phyloP scores from a whole-genome alignment of 2,113 vertebrate species.

The Centrocercus urophasianus region DNA sequence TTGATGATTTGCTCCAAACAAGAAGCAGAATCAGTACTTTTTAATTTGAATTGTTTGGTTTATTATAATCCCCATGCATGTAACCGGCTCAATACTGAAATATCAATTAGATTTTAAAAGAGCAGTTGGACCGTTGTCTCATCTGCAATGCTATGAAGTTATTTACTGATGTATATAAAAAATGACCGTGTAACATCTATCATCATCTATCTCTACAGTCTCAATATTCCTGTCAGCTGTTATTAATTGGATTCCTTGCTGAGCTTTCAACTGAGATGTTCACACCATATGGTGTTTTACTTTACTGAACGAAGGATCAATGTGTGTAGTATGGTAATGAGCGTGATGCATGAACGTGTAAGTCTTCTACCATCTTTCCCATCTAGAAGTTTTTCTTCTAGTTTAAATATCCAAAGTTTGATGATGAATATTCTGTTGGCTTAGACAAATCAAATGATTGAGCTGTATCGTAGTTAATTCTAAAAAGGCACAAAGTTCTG shows the following conservation, averaged over 20 bases:
- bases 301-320: neutral
- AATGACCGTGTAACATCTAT: neutral
- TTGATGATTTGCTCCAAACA: neutral
- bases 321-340: neutral
- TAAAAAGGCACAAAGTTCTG: neutral
- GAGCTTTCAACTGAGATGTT: neutral
- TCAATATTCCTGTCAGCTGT: neutral
- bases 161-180: neutral
- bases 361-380: neutral
- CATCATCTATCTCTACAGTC: neutral
- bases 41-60: neutral
- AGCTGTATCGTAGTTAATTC: neutral
- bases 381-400: neutral
- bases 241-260: neutral
- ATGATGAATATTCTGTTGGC: neutral
- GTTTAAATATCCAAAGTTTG: neutral
- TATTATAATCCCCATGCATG: neutral
- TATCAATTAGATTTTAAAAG: neutral
- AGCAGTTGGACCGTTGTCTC: neutral
- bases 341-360: neutral
- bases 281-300: neutral
- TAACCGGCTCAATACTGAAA: neutral
- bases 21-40: neutral
- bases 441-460: neutral
- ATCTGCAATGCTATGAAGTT: neutral